Conservation (phyloP, 2,888 invertebrate species). For the Cheilosia soror region DNA sequence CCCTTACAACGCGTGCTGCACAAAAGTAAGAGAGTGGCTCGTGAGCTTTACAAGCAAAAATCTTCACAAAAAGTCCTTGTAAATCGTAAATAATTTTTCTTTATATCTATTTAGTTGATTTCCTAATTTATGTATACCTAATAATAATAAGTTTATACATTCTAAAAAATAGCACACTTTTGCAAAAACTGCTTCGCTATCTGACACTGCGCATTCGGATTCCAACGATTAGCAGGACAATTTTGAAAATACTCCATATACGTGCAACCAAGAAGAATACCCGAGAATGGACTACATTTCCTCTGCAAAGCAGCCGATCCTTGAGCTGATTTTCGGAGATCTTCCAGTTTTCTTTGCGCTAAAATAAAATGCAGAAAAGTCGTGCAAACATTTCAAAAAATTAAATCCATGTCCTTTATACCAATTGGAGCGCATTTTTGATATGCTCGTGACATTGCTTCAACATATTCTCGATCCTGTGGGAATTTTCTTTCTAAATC, state of each 20-base stretch:
- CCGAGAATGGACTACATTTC: conserved; percentile 81
- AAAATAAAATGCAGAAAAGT: neutral
- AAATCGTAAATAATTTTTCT: too few species aligned
- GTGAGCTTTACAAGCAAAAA: too few species aligned
- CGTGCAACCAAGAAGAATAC: conserved; percentile 81
- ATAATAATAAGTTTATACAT: neutral
- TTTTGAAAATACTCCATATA: conserved; percentile 83
- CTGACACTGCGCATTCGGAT: conserved; percentile 79
- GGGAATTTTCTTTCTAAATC: conserved; percentile 79
- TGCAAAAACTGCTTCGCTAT: conserved; percentile 81
- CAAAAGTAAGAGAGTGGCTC: too few species aligned
- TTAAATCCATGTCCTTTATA: conserved; percentile 57
- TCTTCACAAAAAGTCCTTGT: too few species aligned
- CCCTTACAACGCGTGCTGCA: too few species aligned
- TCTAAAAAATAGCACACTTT: conserved; percentile 78
- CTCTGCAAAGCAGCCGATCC: conserved; percentile 64
- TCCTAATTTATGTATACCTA: neutral
- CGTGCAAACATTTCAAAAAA: neutral
- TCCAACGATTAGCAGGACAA: conserved; percentile 82
- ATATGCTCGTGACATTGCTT: conserved; percentile 79
- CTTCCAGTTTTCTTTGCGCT: conserved; percentile 70
- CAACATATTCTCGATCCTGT: conserved; percentile 79
- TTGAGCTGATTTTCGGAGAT: conserved; percentile 57
- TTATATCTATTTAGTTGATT: neutral
- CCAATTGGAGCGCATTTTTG: conserved; percentile 80